Percentiles rank a stretch among this genome's conserved stretches.
phyloP scores from a whole-genome alignment of 2,888 invertebrate genomes.

The Patella caerulea region DNA sequence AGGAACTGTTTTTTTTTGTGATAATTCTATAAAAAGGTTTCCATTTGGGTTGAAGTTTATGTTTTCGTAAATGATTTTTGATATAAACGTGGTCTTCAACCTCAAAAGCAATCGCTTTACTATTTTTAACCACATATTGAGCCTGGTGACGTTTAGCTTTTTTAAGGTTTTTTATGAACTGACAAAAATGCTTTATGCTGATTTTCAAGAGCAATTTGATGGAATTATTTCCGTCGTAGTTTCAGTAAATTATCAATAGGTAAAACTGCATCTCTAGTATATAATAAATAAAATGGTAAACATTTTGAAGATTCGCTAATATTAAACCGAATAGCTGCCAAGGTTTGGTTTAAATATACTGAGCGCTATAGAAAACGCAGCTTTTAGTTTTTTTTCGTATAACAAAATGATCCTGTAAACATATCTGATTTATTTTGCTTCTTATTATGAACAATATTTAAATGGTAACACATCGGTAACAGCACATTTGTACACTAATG shows the following conservation, averaged over 20 bases:
- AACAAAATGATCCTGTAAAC: too few relatives aligned
- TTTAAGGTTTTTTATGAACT: not conserved
- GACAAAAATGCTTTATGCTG: slow-evolving; percentile 15
- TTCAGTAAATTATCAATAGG: slow-evolving; percentile 10
- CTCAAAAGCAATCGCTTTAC: not conserved
- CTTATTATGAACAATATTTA: too few relatives aligned
- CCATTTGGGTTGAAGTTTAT: slow-evolving; percentile 25
- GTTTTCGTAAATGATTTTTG: slow-evolving; percentile 21
- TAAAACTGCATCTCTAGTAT: slow-evolving; percentile 2
- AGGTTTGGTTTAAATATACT: slow-evolving; percentile 4
- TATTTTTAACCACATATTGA: not conserved
- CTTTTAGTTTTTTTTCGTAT: too few relatives aligned
- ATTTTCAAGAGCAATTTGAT: slow-evolving; percentile 5
- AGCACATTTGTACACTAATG: too few relatives aligned
- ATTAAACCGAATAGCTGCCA: slow-evolving; percentile 14
- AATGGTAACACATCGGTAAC: too few relatives aligned
- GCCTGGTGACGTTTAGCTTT: not conserved
- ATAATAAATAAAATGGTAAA: slow-evolving; percentile 6
- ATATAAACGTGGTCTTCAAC: slow-evolving; percentile 28
- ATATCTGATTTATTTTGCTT: too few relatives aligned
- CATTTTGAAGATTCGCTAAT: not conserved
- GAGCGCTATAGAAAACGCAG: too few relatives aligned
- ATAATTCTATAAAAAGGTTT: slow-evolving; percentile 26
- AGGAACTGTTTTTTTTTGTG: slow-evolving; percentile 18
- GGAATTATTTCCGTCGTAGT: slow-evolving; percentile 4